These are phyloP conservation scores for Hemicrepidius hirtus DNA, from an alignment of 2,888 invertebrate genomes.

Conservation along the genomic window DNA sequence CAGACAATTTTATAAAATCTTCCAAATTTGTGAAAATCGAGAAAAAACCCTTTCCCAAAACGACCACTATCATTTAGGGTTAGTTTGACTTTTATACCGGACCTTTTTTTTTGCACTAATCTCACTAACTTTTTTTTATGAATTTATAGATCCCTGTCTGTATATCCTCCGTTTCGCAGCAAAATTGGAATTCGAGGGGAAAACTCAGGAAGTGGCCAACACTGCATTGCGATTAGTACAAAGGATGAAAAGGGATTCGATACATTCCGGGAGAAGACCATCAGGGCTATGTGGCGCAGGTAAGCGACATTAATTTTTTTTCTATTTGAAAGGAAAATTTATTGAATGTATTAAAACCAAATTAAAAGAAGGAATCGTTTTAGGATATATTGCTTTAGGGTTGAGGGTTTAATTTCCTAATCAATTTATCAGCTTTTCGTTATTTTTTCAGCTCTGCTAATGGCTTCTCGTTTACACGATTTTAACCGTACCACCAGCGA, in stretches of 20 bases:
- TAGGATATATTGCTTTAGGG: background rate
- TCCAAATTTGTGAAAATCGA: no score
- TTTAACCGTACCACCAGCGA: constrained; percentile 91
- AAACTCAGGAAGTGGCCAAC: constrained; percentile 95
- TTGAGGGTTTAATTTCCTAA: constrained; percentile 10
- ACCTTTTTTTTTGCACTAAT: no score
- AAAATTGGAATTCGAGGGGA: constrained; percentile 92
- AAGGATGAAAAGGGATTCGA: constrained; percentile 98
- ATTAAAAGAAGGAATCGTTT: background rate
- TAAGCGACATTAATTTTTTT: no score
- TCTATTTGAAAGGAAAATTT: background rate
- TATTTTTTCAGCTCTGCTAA: constrained; percentile 84
- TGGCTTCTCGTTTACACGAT: constrained; percentile 94
- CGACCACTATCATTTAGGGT: no score
- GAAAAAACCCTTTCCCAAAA: no score
- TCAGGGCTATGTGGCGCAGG: constrained; percentile 99
- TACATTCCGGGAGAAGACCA: constrained; percentile 96
- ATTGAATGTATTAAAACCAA: background rate
- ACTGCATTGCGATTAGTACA: constrained; percentile 95
- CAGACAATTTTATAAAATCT: background rate
- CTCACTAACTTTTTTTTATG: background rate
- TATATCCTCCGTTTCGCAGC: constrained; percentile 97
- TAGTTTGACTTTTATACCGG: no score
- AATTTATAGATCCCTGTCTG: constrained; percentile 90
- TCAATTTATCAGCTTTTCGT: constrained; percentile 13